Base-by-base conservation (phyloP, 2,797 vertebrate species). In the Falco columbarius region DNA sequence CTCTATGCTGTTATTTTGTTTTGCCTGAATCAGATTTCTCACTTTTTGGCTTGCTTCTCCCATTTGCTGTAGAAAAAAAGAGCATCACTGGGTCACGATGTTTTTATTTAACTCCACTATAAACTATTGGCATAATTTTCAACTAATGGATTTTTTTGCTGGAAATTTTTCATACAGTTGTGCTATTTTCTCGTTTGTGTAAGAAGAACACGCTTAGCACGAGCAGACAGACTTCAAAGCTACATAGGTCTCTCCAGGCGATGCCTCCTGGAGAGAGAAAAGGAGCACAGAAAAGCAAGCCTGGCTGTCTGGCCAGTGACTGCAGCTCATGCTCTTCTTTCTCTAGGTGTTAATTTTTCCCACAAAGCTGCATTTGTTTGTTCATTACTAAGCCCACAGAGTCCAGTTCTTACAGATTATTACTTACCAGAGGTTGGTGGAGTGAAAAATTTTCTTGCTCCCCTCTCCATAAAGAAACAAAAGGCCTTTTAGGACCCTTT, bases 251-350 rank as follows among this genome's bases (percentile, higher is more conserved):
- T 12, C 34, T 23, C 9, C 70, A 46, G 56, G 61, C 49, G 66
- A 32, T 59, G n/a, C 29, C 14, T 56, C 56, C 36, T 29, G 38
- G 46, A 56, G n/a, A 32, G 22, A n/a, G 16, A 23, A 62, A 59
- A 52, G 32, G 24, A 76, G 46, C 72, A 46, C 67, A 20, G 59
- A 58, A 40, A 9, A 68, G 27, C 14, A 24, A 26, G 5, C n/a
- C 26, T 21, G 51, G 4, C 19, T 17, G 5, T 8, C 30, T 49
- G 20, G 23, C 29, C 15, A 38, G 55, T 12, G 30, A 18, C 12
- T n/a, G 9, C 34, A 24, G 29, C 47, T 66, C 1, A 0, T 3
- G 0, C 6, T 71, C 21, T 24, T 71, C 51, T 22, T 26, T 49
- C 65, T 74, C 47, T 27, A 42, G 32, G 4, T 47, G 15, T 30